Conservation (phyloP, 2,113 vertebrate genomes). For the Catharus fuscescens region DNA sequence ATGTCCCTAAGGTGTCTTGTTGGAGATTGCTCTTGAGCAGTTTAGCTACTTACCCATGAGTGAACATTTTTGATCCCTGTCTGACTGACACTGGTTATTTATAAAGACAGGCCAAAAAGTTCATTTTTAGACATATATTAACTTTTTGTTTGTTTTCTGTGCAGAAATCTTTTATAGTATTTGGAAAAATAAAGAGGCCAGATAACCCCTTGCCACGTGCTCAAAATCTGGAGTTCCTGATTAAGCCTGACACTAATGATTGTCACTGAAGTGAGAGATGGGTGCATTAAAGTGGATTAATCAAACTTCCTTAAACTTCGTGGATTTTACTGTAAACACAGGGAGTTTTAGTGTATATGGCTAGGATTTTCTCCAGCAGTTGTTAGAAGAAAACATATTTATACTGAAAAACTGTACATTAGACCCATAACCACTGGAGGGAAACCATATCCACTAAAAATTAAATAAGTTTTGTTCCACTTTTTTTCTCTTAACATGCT, state of each 20-base stretch:
- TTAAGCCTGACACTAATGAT: background rate
- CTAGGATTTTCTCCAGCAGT: background rate
- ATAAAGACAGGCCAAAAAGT: background rate
- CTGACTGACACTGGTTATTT: background rate
- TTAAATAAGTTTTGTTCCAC: background rate
- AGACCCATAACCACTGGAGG: background rate
- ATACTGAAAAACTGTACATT: background rate
- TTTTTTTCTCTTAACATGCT: background rate
- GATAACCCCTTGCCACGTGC: background rate
- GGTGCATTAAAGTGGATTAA: background rate
- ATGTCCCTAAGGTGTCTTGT: background rate
- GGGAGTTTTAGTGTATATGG: background rate
- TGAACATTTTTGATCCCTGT: background rate
- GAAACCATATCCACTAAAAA: background rate
- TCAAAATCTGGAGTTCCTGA: background rate
- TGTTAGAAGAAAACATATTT: background rate
- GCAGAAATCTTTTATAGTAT: background rate
- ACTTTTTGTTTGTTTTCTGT: background rate
- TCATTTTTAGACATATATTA: background rate
- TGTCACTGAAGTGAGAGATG: background rate
- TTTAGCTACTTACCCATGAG: background rate
- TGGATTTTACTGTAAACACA: background rate
- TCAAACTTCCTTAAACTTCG: background rate
- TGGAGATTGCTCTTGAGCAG: background rate
- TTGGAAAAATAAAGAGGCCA: background rate